phyloP scores from a whole-genome alignment of 2,797 vertebrate species.

The Cyclopterus lumpus region DNA sequence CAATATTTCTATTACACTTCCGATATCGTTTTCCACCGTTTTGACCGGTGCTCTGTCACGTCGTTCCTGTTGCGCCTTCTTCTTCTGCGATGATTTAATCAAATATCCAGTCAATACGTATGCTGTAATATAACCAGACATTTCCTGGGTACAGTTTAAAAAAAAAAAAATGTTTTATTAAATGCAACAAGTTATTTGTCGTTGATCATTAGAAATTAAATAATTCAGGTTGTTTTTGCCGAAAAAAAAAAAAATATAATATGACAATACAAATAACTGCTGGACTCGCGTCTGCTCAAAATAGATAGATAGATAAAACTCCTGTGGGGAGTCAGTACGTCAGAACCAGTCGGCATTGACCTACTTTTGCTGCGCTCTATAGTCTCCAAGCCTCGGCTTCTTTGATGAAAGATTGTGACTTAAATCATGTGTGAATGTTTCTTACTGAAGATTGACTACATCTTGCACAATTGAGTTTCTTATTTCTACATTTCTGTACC shows the following conservation, averaged over 20 bases:
- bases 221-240: background rate
- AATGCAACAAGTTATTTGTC: background rate
- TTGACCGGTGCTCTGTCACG: too few relatives aligned
- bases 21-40: background rate
- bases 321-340: background rate
- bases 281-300: background rate
- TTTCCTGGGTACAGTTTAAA: background rate
- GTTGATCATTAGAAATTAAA: background rate
- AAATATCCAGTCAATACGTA: background rate
- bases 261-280: background rate
- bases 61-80: background rate
- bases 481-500: background rate
- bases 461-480: background rate
- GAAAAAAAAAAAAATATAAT: background rate
- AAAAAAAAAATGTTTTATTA: rapidly evolving
- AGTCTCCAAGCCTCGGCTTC: background rate
- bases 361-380: background rate
- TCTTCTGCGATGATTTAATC: background rate
- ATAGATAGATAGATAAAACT: background rate
- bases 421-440: background rate
- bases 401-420: background rate
- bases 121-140: background rate
- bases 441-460: background rate
- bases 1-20: background rate
- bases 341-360: background rate